Conservation (phyloP, 2,797 vertebrate species). For the Sitta carolinensis region DNA sequence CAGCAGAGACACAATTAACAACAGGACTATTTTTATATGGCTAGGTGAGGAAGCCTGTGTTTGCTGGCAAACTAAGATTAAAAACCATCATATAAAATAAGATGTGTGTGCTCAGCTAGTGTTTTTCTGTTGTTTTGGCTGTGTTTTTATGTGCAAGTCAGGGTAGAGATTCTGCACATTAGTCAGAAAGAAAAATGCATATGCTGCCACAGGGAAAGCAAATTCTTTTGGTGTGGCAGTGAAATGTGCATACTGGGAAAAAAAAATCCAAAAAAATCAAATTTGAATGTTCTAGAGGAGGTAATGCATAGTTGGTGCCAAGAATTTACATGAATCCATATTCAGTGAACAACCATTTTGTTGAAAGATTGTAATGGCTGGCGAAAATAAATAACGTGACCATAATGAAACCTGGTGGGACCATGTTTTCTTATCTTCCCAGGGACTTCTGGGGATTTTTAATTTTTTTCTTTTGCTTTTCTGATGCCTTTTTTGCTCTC, state of each 20-base stretch:
- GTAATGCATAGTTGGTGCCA: slow-evolving; percentile 44
- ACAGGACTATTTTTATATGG: slow-evolving; percentile 23
- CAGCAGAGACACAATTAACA: slow-evolving; percentile 60
- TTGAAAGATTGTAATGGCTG: slow-evolving; percentile 38
- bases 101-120: slow-evolving; percentile 50
- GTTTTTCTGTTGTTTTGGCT: slow-evolving; percentile 54
- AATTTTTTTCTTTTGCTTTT: not conserved
- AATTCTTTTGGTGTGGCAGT: slow-evolving; percentile 51
- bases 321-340: slow-evolving; percentile 67
- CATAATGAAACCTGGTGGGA: not conserved
- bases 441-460: not conserved
- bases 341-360: slow-evolving; percentile 59
- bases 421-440: not conserved
- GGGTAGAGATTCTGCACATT: slow-evolving; percentile 70
- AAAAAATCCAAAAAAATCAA: not conserved
- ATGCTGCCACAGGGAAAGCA: slow-evolving; percentile 59
- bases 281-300: slow-evolving; percentile 44
- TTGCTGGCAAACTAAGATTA: slow-evolving; percentile 73
- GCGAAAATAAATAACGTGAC: slow-evolving; percentile 9
- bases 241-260: slow-evolving; percentile 1
- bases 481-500: not conserved
- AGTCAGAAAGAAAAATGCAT: slow-evolving; percentile 77
- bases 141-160: slow-evolving; percentile 72
- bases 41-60: slow-evolving; percentile 53
- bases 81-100: slow-evolving; percentile 70